Conservation (phyloP, 2,113 vertebrate species). For the Saimiri boliviensis region DNA sequence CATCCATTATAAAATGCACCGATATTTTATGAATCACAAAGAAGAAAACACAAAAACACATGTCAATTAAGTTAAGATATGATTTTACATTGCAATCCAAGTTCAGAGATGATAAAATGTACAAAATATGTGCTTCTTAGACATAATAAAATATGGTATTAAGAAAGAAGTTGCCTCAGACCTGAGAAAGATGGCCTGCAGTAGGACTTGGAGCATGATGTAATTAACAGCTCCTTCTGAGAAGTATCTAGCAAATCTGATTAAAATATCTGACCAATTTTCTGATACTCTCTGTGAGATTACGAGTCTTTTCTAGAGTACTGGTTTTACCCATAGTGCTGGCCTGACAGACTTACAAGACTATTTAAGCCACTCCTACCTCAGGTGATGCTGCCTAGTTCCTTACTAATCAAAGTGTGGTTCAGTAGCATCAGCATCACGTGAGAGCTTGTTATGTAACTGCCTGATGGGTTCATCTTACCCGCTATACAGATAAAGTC, state of each 20-base stretch:
- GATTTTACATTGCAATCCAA: background rate
- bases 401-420: background rate
- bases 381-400: background rate
- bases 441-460: background rate
- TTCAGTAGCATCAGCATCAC: too few relatives aligned
- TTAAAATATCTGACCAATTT: background rate
- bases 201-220: background rate
- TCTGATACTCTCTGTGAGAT: background rate
- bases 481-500: too few relatives aligned
- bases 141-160: background rate
- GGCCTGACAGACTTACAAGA: background rate
- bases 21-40: background rate
- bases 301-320: background rate
- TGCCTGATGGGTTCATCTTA: too few relatives aligned
- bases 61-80: background rate
- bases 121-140: background rate
- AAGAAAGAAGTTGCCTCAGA: background rate
- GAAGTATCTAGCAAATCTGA: background rate
- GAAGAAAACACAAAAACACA: background rate
- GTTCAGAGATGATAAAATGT: background rate
- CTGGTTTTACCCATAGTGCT: background rate
- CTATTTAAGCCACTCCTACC: background rate
- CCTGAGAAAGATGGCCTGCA: background rate
- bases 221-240: background rate
- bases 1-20: background rate